Conservation (phyloP, 2,113 vertebrate species). For the Prietella phreatophila region DNA sequence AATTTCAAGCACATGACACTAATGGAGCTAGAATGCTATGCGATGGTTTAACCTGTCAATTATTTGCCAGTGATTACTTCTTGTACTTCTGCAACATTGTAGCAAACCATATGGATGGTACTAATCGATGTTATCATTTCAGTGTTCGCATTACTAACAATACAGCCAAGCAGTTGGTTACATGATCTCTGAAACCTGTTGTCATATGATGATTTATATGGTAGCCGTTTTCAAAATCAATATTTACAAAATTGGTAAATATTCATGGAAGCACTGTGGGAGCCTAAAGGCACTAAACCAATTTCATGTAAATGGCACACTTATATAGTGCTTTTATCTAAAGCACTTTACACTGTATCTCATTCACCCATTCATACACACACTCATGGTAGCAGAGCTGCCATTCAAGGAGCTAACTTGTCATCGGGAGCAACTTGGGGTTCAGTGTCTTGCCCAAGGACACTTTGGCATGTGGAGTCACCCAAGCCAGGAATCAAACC, state of each 20-base stretch:
- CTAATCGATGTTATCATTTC: not conserved
- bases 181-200: not conserved
- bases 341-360: too few relatives aligned
- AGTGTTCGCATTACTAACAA: not conserved
- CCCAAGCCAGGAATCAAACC: too few relatives aligned
- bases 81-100: not conserved
- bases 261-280: not conserved
- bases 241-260: not conserved
- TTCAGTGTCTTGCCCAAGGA: too few relatives aligned
- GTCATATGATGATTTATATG: not conserved
- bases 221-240: not conserved
- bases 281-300: not conserved
- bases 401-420: too few relatives aligned
- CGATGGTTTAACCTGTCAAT: conserved; percentile 35
- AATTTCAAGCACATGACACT: conserved; percentile 36
- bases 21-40: conserved; percentile 18
- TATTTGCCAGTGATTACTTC: conserved; percentile 11
- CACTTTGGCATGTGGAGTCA: too few relatives aligned
- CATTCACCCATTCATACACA: too few relatives aligned
- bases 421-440: too few relatives aligned
- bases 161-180: not conserved
- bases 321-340: too few relatives aligned
- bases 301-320: too few relatives aligned
- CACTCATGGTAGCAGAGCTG: too few relatives aligned
- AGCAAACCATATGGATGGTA: not conserved